These are phyloP conservation scores for Andrena fulva DNA, from an alignment of 2,888 invertebrate genomes.

Conservation along the genomic window DNA sequence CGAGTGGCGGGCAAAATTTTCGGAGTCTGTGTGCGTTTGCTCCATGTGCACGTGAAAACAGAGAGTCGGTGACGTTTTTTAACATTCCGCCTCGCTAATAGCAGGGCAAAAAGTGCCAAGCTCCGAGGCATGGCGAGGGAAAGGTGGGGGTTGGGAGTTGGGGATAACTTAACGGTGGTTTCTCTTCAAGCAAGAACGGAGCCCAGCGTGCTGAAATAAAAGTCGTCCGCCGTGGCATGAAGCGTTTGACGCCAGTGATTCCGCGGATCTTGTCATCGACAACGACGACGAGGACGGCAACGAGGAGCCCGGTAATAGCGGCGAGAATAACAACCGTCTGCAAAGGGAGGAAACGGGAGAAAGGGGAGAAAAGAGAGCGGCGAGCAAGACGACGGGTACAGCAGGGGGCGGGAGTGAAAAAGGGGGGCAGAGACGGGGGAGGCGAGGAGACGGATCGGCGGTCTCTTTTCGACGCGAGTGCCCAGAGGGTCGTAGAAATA, in stretches of 20 bases:
- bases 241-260: constrained; percentile 60
- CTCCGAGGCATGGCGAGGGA: constrained; percentile 8
- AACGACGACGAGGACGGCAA: constrained; percentile 9
- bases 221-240: constrained; percentile 40
- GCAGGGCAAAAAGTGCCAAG: constrained; percentile 18
- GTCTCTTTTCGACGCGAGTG: constrained; percentile 58
- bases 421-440: neutral
- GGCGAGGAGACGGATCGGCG: constrained; percentile 16
- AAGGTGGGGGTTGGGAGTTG: neutral
- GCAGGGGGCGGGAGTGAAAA: neutral
- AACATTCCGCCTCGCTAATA: constrained; percentile 18
- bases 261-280: constrained; percentile 61
- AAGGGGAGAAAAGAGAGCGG: neutral
- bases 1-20: constrained; percentile 4
- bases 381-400: neutral
- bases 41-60: neutral
- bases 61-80: constrained; percentile 1
- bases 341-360: neutral
- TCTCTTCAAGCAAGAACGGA: constrained; percentile 12
- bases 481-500: constrained; percentile 70
- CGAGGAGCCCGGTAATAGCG: constrained; percentile 55
- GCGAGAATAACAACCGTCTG: constrained; percentile 53
- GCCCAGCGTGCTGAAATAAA: constrained; percentile 31
- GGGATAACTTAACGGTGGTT: constrained; percentile 1
- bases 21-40: too few relatives aligned